Evolutionary conservation across 1,140 invertebrate genomes (phyloP), one percentile per base, ranked within the genome.

Genomic region (Sycobia sp.): DNA sequence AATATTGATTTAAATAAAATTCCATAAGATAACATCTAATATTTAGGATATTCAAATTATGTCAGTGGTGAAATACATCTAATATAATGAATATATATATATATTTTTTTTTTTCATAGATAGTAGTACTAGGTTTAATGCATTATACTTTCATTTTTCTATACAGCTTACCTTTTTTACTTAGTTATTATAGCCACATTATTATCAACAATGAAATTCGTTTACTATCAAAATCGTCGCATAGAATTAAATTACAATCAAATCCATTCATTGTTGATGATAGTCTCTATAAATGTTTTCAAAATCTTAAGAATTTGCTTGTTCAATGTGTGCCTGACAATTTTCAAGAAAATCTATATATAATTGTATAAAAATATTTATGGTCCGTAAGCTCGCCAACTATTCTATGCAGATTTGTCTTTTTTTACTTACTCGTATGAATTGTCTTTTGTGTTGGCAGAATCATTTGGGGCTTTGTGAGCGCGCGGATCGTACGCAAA

Each of bases 321-420:
- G 34, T 51, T 60, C 34, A 65, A 59, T 49, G 43, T 46, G 41
- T 54, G 53, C 56, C 22, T 67, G 56, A 56, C 32, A 5, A 36
- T 47, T 66, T 25, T 20, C 5, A 32, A 49, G 32, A 32, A 18
- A 22, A 49, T 22, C 7, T 16, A 27, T 47, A n/a, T 4, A 16
- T 16, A 2, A 16, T 29, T 49, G 7, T 27, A 47, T 2, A 47
- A 4, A 20, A 18, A 18, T 13, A 43, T 4, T 27, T 27, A n/a
- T 3, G 18, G 25, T 47, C 14, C 18, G 14, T 22, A 18, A 27
- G 36, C 51, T 54, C 34, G 39, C 3, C 29, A 8, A n/a, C n/a
- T n/a, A n/a, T n/a, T n/a, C n/a, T n/a, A n/a, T n/a, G n/a, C n/a
- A n/a, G n/a, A n/a, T n/a, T n/a, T n/a, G n/a, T n/a, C n/a, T n/a